phyloP scores from a whole-genome alignment of 2,113 vertebrate genomes.

The Mesocricetus auratus region DNA sequence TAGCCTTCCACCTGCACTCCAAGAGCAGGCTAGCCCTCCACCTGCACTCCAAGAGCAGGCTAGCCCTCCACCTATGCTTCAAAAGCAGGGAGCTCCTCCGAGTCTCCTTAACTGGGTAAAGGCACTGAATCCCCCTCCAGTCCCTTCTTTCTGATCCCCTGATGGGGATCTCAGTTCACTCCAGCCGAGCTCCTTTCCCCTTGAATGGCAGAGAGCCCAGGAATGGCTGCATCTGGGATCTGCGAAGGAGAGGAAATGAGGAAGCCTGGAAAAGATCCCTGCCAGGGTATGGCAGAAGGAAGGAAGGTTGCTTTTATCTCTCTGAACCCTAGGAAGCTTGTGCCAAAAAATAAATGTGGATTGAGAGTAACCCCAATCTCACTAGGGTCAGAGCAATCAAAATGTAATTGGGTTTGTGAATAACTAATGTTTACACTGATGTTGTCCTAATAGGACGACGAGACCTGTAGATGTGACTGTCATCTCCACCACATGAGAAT shows the following conservation, averaged over 20 bases:
- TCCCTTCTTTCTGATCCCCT: background rate
- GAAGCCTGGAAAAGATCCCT: background rate
- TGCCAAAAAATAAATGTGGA: slow-evolving; percentile 77
- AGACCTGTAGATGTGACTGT: slow-evolving; percentile 71
- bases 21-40: no score
- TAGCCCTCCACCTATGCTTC: background rate
- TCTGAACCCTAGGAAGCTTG: slow-evolving; percentile 33
- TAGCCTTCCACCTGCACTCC: no score
- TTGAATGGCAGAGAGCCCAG: background rate
- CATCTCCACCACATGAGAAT: slow-evolving; percentile 5
- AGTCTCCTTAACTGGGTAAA: background rate
- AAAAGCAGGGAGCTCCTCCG: background rate
- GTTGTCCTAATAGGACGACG: slow-evolving; percentile 72
- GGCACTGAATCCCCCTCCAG: no score
- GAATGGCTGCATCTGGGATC: background rate
- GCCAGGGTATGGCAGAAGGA: background rate
- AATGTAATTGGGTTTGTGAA: slow-evolving; percentile 85
- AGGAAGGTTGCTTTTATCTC: slow-evolving; percentile 60
- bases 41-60: background rate
- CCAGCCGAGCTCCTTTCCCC: background rate
- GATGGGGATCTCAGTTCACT: background rate
- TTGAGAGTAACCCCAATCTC: slow-evolving; percentile 83
- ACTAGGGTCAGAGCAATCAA: slow-evolving; percentile 82
- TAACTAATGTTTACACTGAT: slow-evolving; percentile 84
- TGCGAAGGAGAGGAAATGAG: background rate